Evolutionary conservation across 2,797 vertebrate species (phyloP).

Genomic region (Nothura maculosa): DNA sequence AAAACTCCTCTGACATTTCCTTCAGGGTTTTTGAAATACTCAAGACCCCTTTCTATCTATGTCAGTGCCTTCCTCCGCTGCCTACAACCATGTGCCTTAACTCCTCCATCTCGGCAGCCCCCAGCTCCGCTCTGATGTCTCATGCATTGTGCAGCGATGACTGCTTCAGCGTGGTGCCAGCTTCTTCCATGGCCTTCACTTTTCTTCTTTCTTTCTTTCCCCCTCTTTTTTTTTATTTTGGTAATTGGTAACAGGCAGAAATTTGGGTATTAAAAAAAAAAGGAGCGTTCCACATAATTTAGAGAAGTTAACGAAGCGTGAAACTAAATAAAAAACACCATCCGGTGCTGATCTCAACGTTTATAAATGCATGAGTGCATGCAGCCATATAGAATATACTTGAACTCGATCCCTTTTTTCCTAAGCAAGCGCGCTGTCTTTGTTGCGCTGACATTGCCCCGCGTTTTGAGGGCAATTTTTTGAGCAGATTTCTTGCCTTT

Average conservation of each 20-base stretch:
- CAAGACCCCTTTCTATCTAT: slow-evolving; percentile 57
- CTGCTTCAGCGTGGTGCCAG: neutral
- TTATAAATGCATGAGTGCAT: slow-evolving; percentile 19
- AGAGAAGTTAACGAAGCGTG: slow-evolving; percentile 54
- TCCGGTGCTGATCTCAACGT: slow-evolving; percentile 58
- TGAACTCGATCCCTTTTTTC: neutral
- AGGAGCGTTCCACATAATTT: slow-evolving; percentile 12
- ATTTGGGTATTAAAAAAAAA: neutral
- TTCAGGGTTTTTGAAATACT: slow-evolving; percentile 37
- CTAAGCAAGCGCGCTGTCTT: neutral
- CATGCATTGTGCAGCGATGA: neutral
- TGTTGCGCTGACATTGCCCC: accelerated
- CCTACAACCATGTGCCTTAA: slow-evolving; percentile 55
- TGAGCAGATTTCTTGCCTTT: accelerated
- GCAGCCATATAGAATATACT: neutral
- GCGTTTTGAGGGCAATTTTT: neutral
- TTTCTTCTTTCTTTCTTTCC: neutral
- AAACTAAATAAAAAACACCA: slow-evolving; percentile 35
- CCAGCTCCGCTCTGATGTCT: neutral
- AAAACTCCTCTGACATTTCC: slow-evolving; percentile 49
- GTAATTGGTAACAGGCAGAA: slow-evolving; percentile 52
- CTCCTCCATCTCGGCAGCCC: slow-evolving; percentile 63
- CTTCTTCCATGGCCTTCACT: slow-evolving; percentile 2
- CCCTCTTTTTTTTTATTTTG: neutral
- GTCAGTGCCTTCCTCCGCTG: slow-evolving; percentile 43